Base-by-base conservation (phyloP, 1,140 invertebrate genomes). In the Cydia fagiglandana region DNA sequence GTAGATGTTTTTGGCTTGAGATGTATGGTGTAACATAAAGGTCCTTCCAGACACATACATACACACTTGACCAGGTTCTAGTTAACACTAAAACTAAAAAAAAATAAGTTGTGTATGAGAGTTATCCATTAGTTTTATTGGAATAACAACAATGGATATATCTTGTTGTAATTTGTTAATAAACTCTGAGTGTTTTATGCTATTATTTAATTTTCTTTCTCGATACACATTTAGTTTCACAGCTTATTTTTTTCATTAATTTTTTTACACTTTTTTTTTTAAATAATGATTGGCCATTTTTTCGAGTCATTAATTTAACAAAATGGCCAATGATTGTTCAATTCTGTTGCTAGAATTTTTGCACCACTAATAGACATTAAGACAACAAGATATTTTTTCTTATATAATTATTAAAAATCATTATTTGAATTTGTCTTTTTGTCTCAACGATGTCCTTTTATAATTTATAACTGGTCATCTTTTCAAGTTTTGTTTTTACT, bases 191-290 rank as follows among this genome's bases (percentile, higher is more conserved):
- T 79, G 73, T 76, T 79, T 61, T 78, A 75, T 80, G 77, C 81
- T 87, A 82, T 78, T 81, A 80, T 73, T 76, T 83, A 41, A 83
- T 83, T 82, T 76, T 73, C 79, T 85, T 82, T 77, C 81, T 79
- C 75, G n/a, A 77, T 79, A 76, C 78, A 81, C 76, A 79, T 86
- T 89, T 86, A 81, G 81, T 84, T 73, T 85, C 83, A 88, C 86
- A 85, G 89, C 89, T 91, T 91, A 89, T 91, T 91, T 91, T 90
- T 90, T 89, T 84, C 80, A 78, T 78, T 83, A 75, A 75, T 81
- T 81, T 80, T 75, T 82, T 81, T 86, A 85, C 84, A 88, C 84
- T 75, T 83, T 76, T 77, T 77, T 76, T 77, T 81, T 82, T 80
- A 75, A 81, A 84, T 84, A 81, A 81, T 83, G 78, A 79, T 81